phyloP scores from a whole-genome alignment of 2,797 vertebrate genomes.

The Trachops cirrhosus region DNA sequence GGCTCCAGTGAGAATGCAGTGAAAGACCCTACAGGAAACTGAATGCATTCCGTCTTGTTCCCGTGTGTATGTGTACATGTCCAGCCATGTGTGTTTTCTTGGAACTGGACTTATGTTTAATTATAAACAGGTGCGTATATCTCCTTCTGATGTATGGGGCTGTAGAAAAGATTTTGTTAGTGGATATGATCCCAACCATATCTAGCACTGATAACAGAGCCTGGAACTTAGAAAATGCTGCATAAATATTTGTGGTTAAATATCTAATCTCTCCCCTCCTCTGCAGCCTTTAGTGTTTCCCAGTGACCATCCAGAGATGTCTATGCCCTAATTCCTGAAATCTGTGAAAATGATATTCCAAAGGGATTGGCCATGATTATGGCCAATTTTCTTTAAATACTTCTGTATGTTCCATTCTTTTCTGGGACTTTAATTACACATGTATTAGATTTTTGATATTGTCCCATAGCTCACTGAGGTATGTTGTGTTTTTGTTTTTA shows the following conservation, averaged over 20 bases:
- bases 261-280: neutral
- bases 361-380: neutral
- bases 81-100: neutral
- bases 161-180: neutral
- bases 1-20: neutral
- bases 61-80: neutral
- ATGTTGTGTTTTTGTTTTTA: neutral
- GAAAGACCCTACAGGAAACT: constrained; percentile 21
- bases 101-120: neutral
- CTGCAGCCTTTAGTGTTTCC: neutral
- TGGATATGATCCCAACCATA: neutral
- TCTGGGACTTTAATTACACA: neutral
- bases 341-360: neutral
- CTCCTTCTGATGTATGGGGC: neutral
- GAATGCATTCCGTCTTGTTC: neutral
- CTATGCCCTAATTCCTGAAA: neutral
- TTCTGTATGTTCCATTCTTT: neutral
- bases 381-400: neutral
- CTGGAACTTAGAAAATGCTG: neutral
- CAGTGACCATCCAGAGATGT: neutral
- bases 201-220: neutral
- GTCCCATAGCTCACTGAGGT: neutral
- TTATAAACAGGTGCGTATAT: neutral
- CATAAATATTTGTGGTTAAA: neutral
- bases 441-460: neutral